Conservation (phyloP, 1,140 invertebrate genomes). For the Drosophila funebris region DNA sequence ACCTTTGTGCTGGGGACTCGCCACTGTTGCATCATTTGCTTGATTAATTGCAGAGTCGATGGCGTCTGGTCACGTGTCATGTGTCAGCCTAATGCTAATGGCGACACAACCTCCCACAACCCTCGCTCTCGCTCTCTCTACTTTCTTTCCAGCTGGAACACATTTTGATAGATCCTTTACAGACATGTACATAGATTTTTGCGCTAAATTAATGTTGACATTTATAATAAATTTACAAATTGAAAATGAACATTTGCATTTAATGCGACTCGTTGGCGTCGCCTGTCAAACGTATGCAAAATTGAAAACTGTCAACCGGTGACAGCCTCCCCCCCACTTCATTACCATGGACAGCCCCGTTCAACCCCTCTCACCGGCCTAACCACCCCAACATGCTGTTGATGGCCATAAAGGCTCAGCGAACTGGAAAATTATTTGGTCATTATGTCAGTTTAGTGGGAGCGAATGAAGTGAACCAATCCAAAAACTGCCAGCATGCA, state of each 20-base stretch:
- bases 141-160: too few relatives aligned
- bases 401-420: conserved; percentile 48
- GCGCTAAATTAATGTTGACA: conserved; percentile 75
- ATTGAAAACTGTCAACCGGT: conserved; percentile 52
- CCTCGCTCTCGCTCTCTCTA: too few relatives aligned
- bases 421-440: conserved; percentile 81
- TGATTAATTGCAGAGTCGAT: conserved; percentile 67
- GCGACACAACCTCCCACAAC: too few relatives aligned
- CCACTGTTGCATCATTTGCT: conserved; percentile 60
- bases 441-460: conserved; percentile 77
- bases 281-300: conserved; percentile 65
- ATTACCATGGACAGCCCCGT: neutral
- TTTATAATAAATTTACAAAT: conserved; percentile 78
- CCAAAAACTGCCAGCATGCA: conserved; percentile 37
- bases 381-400: neutral
- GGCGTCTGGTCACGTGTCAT: conserved; percentile 40
- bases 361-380: too few relatives aligned
- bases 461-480: conserved; percentile 26
- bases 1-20: conserved; percentile 40
- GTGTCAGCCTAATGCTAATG: conserved; percentile 37
- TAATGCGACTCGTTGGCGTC: conserved; percentile 61
- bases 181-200: conserved; percentile 48
- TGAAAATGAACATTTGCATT: conserved; percentile 74
- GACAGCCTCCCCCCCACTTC: neutral
- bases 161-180: conserved; percentile 4